phyloP scores from a whole-genome alignment of 2,113 vertebrate species.

The Nibea albiflora region DNA sequence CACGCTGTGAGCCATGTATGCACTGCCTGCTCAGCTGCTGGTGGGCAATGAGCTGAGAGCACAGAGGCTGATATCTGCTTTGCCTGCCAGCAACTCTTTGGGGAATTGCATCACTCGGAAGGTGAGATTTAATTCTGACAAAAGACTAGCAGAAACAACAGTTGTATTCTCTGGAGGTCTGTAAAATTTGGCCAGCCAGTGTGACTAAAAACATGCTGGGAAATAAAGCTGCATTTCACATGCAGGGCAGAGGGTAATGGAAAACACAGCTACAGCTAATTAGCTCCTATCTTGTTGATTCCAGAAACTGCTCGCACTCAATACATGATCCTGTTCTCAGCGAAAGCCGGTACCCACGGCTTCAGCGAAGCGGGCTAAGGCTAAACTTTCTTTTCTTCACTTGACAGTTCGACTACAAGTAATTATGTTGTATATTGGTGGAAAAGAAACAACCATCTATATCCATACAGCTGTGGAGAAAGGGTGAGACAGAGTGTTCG shows the following conservation, averaged over 20 bases:
- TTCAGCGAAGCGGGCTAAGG: conserved; percentile 14
- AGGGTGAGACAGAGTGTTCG: conserved; percentile 59
- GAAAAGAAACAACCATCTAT: conserved; percentile 70
- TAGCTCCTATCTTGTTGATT: conserved; percentile 49
- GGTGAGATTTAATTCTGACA: conserved; percentile 66
- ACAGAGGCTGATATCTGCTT: conserved; percentile 46
- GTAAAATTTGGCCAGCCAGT: conserved; percentile 25
- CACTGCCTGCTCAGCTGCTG: conserved; percentile 35
- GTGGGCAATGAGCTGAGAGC: conserved; percentile 46
- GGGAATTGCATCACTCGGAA: conserved; percentile 48
- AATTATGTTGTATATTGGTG: conserved; percentile 60
- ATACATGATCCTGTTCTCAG: conserved; percentile 3
- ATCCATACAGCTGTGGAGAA: conserved; percentile 63
- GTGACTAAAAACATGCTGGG: conserved; percentile 33
- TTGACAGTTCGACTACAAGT: conserved; percentile 44
- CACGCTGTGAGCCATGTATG: conserved; percentile 42
- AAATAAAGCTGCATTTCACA: conserved; percentile 47
- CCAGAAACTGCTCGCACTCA: conserved; percentile 31
- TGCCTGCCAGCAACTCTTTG: conserved; percentile 25
- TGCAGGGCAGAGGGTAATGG: conserved; percentile 47
- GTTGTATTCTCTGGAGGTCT: conserved; percentile 32
- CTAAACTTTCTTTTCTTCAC: conserved; percentile 48
- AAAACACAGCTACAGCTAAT: conserved; percentile 49
- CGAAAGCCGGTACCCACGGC: conserved; percentile 32
- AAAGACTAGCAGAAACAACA: conserved; percentile 43